Base-by-base conservation (phyloP, 2,888 invertebrate genomes). In the Cephus pygmeus region DNA sequence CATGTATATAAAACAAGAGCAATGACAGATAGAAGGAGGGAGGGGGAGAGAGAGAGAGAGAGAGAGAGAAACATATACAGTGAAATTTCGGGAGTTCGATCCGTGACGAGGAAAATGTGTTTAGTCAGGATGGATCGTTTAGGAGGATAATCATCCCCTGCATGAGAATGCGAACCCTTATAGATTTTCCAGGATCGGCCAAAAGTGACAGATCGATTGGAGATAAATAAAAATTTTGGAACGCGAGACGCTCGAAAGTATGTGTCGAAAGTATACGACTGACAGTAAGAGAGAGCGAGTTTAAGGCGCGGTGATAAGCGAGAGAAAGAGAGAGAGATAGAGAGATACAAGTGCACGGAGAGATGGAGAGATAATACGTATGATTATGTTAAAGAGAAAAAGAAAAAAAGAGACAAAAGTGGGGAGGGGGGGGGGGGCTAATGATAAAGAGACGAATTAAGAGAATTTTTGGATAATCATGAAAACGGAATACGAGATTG, bases 381-480 rank as follows among this genome's bases (percentile, higher is more conserved):
- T 2, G 56, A 56, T 56, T 56, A 56, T 23, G 9, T 56, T 15
- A 23, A 56, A 73, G 69, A 23, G 71, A 31, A 69, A 69, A 73
- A 4, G 69, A 30, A 30, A 36, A 69, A 75, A 40, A 92, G 92
- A 93, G 90, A 91, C 92, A 92, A 68, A 68, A 33, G 12, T 31
- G 34, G 74, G 36, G 35, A 34, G n/a, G n/a, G n/a, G n/a, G n/a
- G 12, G n/a, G 34, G 74, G 40, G 35, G 12, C 31, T 71, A 73
- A 12, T 31, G 69, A 71, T 12, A 4, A 68, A 80, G 1, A 2
- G 9, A 56, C 6, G 56, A 23, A 9, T 9, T 56, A 56, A 9
- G 9, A 23, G 6, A 56, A 15, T 9, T 23, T 56, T 9, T 23
- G 56, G 23, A 56, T 2, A 56, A 23, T 56, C 2, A 23, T 56